Base-by-base conservation (phyloP, 1,140 invertebrate species). In the Vanessa tameamea region DNA sequence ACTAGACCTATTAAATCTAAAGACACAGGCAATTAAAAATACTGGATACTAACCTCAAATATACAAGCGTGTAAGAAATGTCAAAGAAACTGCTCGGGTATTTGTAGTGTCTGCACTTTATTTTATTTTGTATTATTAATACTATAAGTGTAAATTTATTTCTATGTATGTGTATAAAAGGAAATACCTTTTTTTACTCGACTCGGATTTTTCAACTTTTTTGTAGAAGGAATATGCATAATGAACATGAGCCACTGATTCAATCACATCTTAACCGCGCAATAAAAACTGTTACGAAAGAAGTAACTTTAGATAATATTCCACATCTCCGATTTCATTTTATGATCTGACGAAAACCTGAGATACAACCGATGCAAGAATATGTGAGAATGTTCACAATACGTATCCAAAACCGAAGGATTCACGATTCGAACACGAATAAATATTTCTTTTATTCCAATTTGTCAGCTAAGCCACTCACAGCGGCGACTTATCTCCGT, bases 371-470 rank as follows among this genome's bases (percentile, higher is more conserved):
- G 61, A 64, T 50, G 65, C 69, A 72, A 64, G 66, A 72, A 76
- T 65, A 72, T 82, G 78, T 80, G 80, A 77, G 80, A 82, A 82
- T 82, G 76, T 80, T 80, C 78, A 82, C 80, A 82, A 82, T 82
- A 82, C 80, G 79, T 70, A 80, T 76, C 79, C 78, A 74, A 77
- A 79, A 81, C 80, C 77, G 72, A 74, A 80, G 78, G 76, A 82
- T 82, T 84, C 79, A 83, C 84, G 84, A 85, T 72, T 72, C 73
- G 82, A 80, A 88, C 87, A 87, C 85, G 86, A 90, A 92, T 92
- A 92, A 91, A 92, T 92, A 90, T 91, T 91, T 88, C 84, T 90
- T 91, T 92, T 92, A 92, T 92, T 89, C 89, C 90, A 92, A 92
- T 92, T 92, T 92, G 90, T 92, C 90, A 92, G 88, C 80, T 88